Conservation (phyloP, 2,797 vertebrate genomes). For the Apogon hyalosoma region DNA sequence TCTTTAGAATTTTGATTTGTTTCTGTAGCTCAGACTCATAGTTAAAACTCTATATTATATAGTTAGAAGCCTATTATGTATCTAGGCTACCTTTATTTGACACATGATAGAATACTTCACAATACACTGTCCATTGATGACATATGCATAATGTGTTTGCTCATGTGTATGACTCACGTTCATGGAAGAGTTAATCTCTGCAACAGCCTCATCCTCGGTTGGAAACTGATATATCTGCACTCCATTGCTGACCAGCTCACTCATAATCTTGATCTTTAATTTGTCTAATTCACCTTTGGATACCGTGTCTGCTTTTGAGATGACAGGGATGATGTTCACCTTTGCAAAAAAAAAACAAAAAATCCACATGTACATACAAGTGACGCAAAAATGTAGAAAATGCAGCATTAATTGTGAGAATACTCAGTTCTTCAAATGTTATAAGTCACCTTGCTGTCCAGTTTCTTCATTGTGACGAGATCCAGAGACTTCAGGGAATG, state of each 20-base stretch:
- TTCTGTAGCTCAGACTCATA: too few species aligned
- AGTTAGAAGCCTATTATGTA: too few species aligned
- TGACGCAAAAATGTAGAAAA: neutral
- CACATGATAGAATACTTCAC: too few species aligned
- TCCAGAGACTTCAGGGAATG: conserved; percentile 98
- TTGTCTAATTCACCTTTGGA: conserved; percentile 96
- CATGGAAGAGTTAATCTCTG: conserved; percentile 97
- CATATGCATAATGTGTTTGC: neutral
- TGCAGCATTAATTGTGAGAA: neutral
- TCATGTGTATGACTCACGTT: conserved; percentile 87
- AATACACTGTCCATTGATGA: too few species aligned
- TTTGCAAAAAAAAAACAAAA: conserved; percentile 49
- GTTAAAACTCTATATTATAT: too few species aligned
- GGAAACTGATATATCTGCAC: conserved; percentile 99
- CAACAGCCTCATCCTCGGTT: conserved; percentile 93
- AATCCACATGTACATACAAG: neutral
- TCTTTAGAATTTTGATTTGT: too few species aligned
- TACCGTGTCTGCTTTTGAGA: conserved; percentile 96
- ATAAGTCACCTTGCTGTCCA: conserved; percentile 93
- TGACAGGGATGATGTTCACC: conserved; percentile 98
- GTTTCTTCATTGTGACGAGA: conserved; percentile 98
- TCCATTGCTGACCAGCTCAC: conserved; percentile 96
- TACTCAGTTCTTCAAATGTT: neutral
- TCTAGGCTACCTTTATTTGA: too few species aligned
- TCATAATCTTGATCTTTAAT: conserved; percentile 99